Conservation (phyloP, 2,113 vertebrate genomes). For the Spea multiplicata region DNA sequence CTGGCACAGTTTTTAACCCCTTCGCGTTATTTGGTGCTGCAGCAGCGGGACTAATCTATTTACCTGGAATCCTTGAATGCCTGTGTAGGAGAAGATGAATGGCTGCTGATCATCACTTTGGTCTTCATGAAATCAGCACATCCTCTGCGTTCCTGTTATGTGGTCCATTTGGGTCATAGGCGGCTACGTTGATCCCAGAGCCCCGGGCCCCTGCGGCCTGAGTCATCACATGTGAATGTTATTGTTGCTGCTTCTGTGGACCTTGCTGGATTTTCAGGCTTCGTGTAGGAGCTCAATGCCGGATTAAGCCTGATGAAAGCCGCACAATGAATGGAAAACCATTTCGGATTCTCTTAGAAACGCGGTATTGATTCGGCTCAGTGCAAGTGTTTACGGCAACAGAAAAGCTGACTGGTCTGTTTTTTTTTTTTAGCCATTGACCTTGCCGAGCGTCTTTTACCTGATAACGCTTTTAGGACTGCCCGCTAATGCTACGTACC, state of each 20-base stretch:
- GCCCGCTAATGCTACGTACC: slow-evolving; percentile 44
- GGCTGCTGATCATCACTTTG: slow-evolving; percentile 51
- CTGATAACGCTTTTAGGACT: slow-evolving; percentile 47
- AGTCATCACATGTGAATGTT: slow-evolving; percentile 70
- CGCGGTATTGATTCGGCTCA: neutral
- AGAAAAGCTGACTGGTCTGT: slow-evolving; percentile 51
- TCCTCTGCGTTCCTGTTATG: slow-evolving; percentile 50
- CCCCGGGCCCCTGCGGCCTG: slow-evolving; percentile 67
- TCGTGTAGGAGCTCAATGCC: slow-evolving; percentile 53
- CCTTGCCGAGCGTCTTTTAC: slow-evolving; percentile 60
- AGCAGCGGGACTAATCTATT: too few relatives aligned
- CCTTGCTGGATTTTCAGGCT: slow-evolving; percentile 42
- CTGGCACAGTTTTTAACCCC: too few relatives aligned
- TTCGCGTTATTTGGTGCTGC: too few relatives aligned
- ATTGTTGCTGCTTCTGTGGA: slow-evolving; percentile 50
- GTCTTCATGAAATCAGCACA: slow-evolving; percentile 56
- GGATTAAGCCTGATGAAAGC: slow-evolving; percentile 52
- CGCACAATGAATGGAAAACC: slow-evolving; percentile 27
- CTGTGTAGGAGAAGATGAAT: slow-evolving; percentile 52
- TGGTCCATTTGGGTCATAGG: slow-evolving; percentile 58
- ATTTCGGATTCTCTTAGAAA: slow-evolving; percentile 11
- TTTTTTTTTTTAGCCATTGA: slow-evolving; percentile 57
- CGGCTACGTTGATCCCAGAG: slow-evolving; percentile 57
- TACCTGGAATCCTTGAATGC: slow-evolving; percentile 47
- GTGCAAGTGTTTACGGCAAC: slow-evolving; percentile 38